Evolutionary conservation across 2,888 invertebrate genomes (phyloP), one percentile per base, ranked within the genome.

Genomic region (Nomada fabriciana): DNA sequence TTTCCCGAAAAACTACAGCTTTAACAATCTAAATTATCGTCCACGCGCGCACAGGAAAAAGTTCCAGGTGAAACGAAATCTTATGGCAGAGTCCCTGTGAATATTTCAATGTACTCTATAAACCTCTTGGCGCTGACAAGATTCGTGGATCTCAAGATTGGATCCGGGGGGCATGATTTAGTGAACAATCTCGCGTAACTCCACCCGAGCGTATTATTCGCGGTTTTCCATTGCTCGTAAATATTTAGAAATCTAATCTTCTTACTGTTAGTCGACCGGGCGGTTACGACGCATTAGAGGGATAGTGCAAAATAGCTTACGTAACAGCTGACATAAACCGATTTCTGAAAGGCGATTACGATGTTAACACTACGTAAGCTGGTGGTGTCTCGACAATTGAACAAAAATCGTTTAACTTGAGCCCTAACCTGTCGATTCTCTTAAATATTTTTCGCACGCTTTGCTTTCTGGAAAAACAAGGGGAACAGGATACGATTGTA

Each of bases 221-320:
- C 25, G 43, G 64, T 61, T 53, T 76, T 59, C 59, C 68, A 25
- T 59, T 29, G 63, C 25, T 55, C 29, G 53, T 76, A 69, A 76
- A 81, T 82, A 82, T 82, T 73, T 73, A 36, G 72, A 70, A 25
- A 69, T 23, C 69, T 73, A 70, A 82, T 82, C 76, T 74, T 57
- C 65, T 69, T 36, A 36, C 7, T 36, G 36, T 36, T 76, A 76
- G 64, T 9, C 15, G 57, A 20, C 53, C 20, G 43, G 43, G 25
- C 23, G 20, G 43, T 64, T 59, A 42, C 47, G 15, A 29, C 57
- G 43, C 50, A 36, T 80, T 59, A 64, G 72, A 52, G 47, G 20
- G 67, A 57, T 68, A 47, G 43, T 5, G 20, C 20, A 23, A 64
- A 55, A 63, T 25, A 68, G 74, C 52, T 74, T 74, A 50, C 29